These are phyloP conservation scores for Drymodes brunneopygia DNA, from an alignment of 2,113 vertebrate species.

Conservation along the genomic window DNA sequence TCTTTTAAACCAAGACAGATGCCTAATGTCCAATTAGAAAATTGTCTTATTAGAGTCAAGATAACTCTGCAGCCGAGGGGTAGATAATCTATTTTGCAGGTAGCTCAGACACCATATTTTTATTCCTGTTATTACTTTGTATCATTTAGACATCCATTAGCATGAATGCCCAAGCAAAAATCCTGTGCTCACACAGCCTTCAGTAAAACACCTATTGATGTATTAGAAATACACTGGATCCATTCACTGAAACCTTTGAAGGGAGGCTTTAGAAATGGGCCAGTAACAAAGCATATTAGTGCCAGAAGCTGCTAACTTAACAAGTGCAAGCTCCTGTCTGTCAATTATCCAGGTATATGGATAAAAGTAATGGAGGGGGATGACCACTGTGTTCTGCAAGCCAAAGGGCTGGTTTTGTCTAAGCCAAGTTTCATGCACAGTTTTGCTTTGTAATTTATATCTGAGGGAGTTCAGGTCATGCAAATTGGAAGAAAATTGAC, in stretches of 20 bases:
- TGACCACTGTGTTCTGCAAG: not conserved
- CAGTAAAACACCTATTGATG: not conserved
- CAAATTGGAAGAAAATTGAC: not conserved
- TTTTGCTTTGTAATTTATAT: not conserved
- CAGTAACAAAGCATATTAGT: not conserved
- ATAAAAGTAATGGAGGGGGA: not conserved
- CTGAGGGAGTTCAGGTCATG: not conserved
- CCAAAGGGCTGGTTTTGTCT: not conserved
- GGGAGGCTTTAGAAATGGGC: not conserved
- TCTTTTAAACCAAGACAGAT: no score
- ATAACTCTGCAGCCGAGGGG: not conserved
- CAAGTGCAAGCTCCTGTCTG: fast-evolving
- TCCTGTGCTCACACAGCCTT: not conserved
- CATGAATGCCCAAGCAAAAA: not conserved
- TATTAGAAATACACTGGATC: not conserved
- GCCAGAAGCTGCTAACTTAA: not conserved
- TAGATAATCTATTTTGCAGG: not conserved
- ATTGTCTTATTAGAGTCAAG: not conserved
- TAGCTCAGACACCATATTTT: not conserved
- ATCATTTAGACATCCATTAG: not conserved
- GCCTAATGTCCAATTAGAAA: not conserved
- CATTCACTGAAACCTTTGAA: not conserved
- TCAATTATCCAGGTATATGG: not conserved
- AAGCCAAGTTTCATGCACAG: not conserved
- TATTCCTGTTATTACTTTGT: not conserved